phyloP scores from a whole-genome alignment of 2,797 vertebrate species.

The Vipera ursinii region DNA sequence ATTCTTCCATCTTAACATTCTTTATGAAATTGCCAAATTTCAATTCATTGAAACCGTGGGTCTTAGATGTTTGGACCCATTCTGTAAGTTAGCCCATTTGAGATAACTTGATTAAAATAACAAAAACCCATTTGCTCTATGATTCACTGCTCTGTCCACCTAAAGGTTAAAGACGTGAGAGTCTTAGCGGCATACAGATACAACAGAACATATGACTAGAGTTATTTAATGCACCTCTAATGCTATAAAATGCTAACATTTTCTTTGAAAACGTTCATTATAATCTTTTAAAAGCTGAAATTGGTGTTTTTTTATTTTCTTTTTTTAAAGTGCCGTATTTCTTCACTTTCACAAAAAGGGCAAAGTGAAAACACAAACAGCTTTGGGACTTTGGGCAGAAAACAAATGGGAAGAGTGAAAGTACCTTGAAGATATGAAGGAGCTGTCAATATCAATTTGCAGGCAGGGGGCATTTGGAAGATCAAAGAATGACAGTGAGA shows the following conservation, averaged over 20 bases:
- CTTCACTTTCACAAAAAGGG: not conserved
- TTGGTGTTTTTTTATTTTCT: not conserved
- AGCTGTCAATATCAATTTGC: not conserved
- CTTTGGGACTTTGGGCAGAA: not conserved
- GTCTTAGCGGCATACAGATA: not conserved
- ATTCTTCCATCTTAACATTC: not conserved
- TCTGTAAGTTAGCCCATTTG: not conserved
- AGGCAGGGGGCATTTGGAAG: not conserved
- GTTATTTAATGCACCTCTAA: not conserved
- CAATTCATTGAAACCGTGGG: not conserved
- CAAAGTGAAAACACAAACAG: not conserved
- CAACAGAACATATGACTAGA: not conserved
- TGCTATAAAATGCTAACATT: not conserved
- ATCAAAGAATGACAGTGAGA: not conserved
- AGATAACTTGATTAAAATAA: not conserved
- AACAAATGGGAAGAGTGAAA: not conserved
- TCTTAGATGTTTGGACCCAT: not conserved
- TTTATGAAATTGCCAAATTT: not conserved
- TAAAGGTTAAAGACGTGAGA: not conserved
- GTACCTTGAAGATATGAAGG: constrained; percentile 6
- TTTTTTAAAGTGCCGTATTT: not conserved
- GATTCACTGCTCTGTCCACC: not conserved
- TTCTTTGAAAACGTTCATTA: not conserved
- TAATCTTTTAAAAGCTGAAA: not conserved
- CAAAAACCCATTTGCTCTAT: not conserved